Conservation (phyloP, 1,140 invertebrate genomes). For the Gryllus bimaculatus region DNA sequence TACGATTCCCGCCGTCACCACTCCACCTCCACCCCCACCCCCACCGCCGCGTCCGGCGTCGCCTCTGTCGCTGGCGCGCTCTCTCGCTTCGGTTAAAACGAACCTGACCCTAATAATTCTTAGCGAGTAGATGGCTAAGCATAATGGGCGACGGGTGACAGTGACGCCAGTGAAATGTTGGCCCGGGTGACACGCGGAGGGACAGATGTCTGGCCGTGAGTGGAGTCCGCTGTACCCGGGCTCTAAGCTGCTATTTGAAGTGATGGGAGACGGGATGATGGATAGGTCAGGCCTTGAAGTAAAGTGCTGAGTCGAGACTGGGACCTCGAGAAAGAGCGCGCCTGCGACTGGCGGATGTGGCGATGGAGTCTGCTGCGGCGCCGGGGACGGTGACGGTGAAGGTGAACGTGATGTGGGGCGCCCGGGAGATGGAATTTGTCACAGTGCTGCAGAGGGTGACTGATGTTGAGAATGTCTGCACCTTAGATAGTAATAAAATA, state of each 20-base stretch:
- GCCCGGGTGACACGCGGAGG: slow-evolving; percentile 16
- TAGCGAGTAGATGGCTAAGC: slow-evolving; percentile 15
- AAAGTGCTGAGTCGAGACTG: slow-evolving; percentile 1
- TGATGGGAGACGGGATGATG: slow-evolving; percentile 8
- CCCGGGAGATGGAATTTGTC: background rate
- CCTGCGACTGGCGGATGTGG: background rate
- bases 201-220: slow-evolving; percentile 17
- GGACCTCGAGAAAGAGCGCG: background rate
- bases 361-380: background rate
- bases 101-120: slow-evolving; percentile 20
- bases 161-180: slow-evolving; percentile 20
- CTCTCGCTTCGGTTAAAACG: slow-evolving; percentile 15
- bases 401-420: too few relatives aligned
- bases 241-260: slow-evolving; percentile 8
- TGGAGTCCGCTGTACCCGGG: slow-evolving; percentile 10
- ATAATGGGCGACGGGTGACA: slow-evolving; percentile 18
- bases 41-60: background rate
- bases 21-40: too few relatives aligned
- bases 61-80: background rate
- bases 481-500: background rate
- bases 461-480: too few relatives aligned
- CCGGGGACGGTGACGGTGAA: too few relatives aligned
- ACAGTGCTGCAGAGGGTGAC: background rate
- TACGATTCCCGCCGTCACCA: background rate
- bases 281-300: slow-evolving; percentile 9